These are phyloP conservation scores for Adela reaumurella DNA, from an alignment of 2,888 invertebrate species.

Conservation along the genomic window DNA sequence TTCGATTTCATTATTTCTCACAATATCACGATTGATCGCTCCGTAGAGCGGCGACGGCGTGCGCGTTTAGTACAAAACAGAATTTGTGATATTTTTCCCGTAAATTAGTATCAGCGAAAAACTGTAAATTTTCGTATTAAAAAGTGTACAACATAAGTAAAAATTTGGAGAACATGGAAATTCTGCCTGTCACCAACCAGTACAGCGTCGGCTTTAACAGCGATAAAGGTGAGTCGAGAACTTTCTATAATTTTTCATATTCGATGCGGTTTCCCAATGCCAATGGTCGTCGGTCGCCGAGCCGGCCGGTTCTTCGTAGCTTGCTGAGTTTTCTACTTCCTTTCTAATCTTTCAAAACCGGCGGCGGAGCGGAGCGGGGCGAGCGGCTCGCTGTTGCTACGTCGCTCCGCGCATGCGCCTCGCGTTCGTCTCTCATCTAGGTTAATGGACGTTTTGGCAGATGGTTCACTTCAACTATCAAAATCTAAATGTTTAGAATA, in stretches of 20 bases:
- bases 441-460: constrained; percentile 2
- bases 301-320: constrained; percentile 16
- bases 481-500: neutral
- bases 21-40: neutral
- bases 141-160: constrained; percentile 58
- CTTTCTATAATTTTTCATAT: constrained; percentile 30
- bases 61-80: constrained; percentile 53
- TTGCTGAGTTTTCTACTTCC: constrained; percentile 34
- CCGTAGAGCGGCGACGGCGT: constrained; percentile 14
- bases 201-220: constrained; percentile 73
- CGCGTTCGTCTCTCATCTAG: constrained; percentile 23
- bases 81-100: constrained; percentile 56
- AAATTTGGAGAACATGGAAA: constrained; percentile 69
- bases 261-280: constrained; percentile 2
- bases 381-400: constrained; percentile 31
- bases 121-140: constrained; percentile 38
- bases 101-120: constrained; percentile 45
- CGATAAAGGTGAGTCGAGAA: constrained; percentile 63
- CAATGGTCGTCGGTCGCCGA: neutral
- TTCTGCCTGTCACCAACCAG: constrained; percentile 73
- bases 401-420: constrained; percentile 23
- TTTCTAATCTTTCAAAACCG: constrained; percentile 17
- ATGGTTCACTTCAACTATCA: neutral
- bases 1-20: neutral
- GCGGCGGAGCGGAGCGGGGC: constrained; percentile 12